Evolutionary conservation across 2,888 invertebrate genomes (phyloP).

Genomic region (Hyppa rectilinea): DNA sequence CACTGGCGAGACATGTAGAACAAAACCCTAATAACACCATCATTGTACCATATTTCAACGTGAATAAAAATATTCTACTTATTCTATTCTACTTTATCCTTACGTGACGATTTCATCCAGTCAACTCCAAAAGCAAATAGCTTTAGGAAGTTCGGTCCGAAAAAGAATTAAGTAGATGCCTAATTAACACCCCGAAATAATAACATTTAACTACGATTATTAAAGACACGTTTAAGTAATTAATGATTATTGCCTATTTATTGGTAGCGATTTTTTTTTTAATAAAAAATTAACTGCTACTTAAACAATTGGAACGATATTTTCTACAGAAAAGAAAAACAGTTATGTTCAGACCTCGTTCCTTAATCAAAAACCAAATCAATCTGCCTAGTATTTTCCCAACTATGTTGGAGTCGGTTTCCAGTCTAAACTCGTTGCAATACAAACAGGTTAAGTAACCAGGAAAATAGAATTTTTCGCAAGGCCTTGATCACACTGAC

Average conservation of each 20-base stretch:
- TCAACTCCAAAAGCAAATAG: too few relatives aligned
- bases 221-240: not conserved
- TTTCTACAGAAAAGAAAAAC: not conserved
- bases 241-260: not conserved
- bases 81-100: too few relatives aligned
- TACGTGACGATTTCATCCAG: too few relatives aligned
- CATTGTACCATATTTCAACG: too few relatives aligned
- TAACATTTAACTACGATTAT: not conserved
- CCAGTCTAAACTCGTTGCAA: too few relatives aligned
- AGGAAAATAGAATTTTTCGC: conserved; percentile 48
- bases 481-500: conserved; percentile 67
- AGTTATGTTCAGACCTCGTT: not conserved
- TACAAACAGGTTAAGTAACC: conserved; percentile 52
- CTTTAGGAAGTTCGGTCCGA: too few relatives aligned
- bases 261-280: not conserved
- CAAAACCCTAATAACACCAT: too few relatives aligned
- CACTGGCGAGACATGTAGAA: too few relatives aligned
- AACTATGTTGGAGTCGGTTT: too few relatives aligned
- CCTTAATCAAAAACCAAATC: too few relatives aligned
- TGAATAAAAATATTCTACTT: too few relatives aligned
- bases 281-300: not conserved
- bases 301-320: not conserved
- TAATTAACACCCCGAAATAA: not conserved
- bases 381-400: too few relatives aligned
- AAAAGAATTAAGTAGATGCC: not conserved